Conservation (phyloP, 2,113 vertebrate genomes). For the Sminthopsis crassicaudata region DNA sequence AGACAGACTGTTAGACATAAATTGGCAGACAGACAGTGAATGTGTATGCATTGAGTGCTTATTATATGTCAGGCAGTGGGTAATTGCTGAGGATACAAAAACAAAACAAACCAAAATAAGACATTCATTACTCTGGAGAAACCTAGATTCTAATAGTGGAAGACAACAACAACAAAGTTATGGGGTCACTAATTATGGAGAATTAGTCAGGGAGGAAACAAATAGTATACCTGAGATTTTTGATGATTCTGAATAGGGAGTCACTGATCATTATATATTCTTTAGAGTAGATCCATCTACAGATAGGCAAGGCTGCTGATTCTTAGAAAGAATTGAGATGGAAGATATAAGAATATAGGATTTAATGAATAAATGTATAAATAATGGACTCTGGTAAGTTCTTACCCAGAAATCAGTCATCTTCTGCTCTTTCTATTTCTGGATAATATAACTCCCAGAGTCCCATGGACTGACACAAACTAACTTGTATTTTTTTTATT, state of each 20-base stretch:
- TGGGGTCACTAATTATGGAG: neutral
- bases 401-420: neutral
- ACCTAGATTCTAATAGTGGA: neutral
- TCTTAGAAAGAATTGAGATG: too few relatives aligned
- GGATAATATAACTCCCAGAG: neutral
- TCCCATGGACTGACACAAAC: neutral
- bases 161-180: neutral
- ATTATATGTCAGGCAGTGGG: neutral
- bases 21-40: neutral
- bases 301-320: too few relatives aligned
- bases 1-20: neutral
- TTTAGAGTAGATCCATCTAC: too few relatives aligned
- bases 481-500: neutral
- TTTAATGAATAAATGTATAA: too few relatives aligned
- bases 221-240: neutral
- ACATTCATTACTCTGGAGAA: neutral
- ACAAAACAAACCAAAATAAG: neutral
- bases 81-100: neutral
- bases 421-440: neutral
- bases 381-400: neutral
- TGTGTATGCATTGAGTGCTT: neutral
- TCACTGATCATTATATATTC: too few relatives aligned
- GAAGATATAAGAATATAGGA: too few relatives aligned
- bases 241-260: neutral
- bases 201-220: neutral